A percentile compares a stretch with the other conserved stretches of the same genome.
Evolutionary conservation across 2,113 vertebrate genomes (phyloP).

Genomic region (Cyprinodon tularosa): DNA sequence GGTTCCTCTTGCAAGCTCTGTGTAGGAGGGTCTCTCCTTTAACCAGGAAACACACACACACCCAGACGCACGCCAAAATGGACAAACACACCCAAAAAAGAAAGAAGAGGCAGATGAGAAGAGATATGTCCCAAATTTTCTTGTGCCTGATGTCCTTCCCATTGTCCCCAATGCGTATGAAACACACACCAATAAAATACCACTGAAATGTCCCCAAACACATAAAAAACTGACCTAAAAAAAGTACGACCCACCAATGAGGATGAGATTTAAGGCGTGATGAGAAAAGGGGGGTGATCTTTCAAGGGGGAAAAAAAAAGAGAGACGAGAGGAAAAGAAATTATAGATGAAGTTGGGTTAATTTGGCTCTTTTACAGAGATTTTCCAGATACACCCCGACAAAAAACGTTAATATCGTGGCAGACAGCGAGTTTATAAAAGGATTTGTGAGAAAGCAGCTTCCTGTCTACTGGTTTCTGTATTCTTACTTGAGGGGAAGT

Average conservation of each 20-base stretch:
- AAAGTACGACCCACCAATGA: conserved; percentile 67
- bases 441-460: conserved; percentile 43
- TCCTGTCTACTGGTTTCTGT: conserved; percentile 56
- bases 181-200: conserved; percentile 57
- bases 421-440: conserved; percentile 31
- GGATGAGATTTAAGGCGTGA: conserved; percentile 65
- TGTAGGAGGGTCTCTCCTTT: conserved; percentile 95
- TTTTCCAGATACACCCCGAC: conserved; percentile 46
- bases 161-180: conserved; percentile 54
- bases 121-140: conserved; percentile 73
- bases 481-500: conserved; percentile 74
- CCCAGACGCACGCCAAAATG: conserved; percentile 30
- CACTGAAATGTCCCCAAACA: conserved; percentile 59
- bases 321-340: conserved; percentile 35
- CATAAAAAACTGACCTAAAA: conserved; percentile 63
- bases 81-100: conserved; percentile 63
- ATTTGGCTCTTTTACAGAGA: conserved; percentile 50
- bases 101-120: conserved; percentile 62
- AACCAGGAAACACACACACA: conserved; percentile 73
- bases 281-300: conserved; percentile 63
- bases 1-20: conserved; percentile 92
- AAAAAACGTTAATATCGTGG: conserved; percentile 60
- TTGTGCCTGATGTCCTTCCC: conserved; percentile 72
- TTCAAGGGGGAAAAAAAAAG: conserved; percentile 44
- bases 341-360: conserved; percentile 49